Evolutionary conservation across 1,140 invertebrate genomes (phyloP), one percentile per base, ranked within the genome.

Genomic region (Calosoma granatense): DNA sequence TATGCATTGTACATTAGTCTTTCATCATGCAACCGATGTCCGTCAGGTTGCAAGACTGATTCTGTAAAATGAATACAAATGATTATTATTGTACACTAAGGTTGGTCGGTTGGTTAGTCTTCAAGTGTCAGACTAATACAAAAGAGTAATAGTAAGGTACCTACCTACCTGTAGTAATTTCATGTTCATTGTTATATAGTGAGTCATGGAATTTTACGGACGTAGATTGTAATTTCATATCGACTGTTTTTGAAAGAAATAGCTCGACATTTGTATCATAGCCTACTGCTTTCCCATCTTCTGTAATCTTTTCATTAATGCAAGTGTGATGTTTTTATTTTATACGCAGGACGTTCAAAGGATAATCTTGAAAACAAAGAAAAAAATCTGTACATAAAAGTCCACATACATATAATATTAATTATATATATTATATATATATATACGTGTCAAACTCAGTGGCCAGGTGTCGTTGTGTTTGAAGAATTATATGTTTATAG

Each of bases 391-490:
- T 47, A 47, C 6, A 47, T 47, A 47, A 47, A 47, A 47, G 41
- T 47, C 41, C 41, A 47, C 41, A 47, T 47, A 47, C 9, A 47
- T 47, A 47, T 47, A 47, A 47, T 47, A 47, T 12, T 47, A 47
- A 47, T 47, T 12, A 11, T 47, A n/a, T n/a, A n/a, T 6, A 17
- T 12, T 47, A 47, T 47, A 47, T 17, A 47, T 47, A 47, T 47
- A 47, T 17, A 47, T 47, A 47, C 6, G 15, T 47, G 41, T 47
- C 41, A 47, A 47, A 17, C 41, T 11, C 4, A 47, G 41, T 17
- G 21, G 59, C 62, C 62, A 64, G 56, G n/a, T 22, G 55, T 53
- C 58, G 51, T 62, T 63, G 60, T 57, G 22, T 54, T 47, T 20
- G 17, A 57, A 58, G n/a, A 55, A 57, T 64, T 61, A 57, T 61